Evolutionary conservation across 2,113 vertebrate genomes (phyloP), one percentile per base, ranked within the genome.

Genomic region (Hippocampus mohnikei): DNA sequence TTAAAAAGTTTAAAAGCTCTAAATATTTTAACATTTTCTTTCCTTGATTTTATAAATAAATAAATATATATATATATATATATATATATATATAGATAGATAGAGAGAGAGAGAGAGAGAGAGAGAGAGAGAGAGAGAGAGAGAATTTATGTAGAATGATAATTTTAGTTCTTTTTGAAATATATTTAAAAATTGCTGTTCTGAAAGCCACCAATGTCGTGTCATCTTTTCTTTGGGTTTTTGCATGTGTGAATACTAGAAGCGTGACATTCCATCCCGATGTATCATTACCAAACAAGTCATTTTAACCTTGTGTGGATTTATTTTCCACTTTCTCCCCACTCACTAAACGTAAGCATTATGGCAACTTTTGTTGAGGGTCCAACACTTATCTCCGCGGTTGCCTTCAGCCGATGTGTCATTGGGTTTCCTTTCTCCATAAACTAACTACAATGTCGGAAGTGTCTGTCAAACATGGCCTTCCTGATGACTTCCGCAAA

Each of bases 331-430:
- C 12, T 8, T 12, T 44, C 27, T 25, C 12, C n/a, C 33, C 10
- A 15, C 33, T 40, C 21, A 13, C 40, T 33, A 42, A 25, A 37
- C 44, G 40, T 72, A 46, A 67, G 61, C 23, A 29, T 58, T 48
- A 18, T 56, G 46, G 42, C 16, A 73, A 73, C 25, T 65, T 62
- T 52, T 67, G 76, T 72, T 48, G 25, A 13, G 7, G 11, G 48
- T 40, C 25, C 8, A 21, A 74, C 68, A 72, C 75, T 72, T 63
- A 77, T 79, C 73, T 77, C 60, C 73, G 80, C 78, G 79, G 73
- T 91, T 93, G 90, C 88, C 79, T 69, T 16, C 78, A 70, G 72
- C 84, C 89, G 91, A 92, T 93, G 87, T 93, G 91, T 92, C 91
- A 89, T 69, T 53, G 66, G 41, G 81, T 87, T 94, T 94, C 93